Percentiles rank a stretch among this genome's conserved stretches.
Evolutionary conservation across 2,888 invertebrate species (phyloP).

Genomic region (Orgyia antiqua): DNA sequence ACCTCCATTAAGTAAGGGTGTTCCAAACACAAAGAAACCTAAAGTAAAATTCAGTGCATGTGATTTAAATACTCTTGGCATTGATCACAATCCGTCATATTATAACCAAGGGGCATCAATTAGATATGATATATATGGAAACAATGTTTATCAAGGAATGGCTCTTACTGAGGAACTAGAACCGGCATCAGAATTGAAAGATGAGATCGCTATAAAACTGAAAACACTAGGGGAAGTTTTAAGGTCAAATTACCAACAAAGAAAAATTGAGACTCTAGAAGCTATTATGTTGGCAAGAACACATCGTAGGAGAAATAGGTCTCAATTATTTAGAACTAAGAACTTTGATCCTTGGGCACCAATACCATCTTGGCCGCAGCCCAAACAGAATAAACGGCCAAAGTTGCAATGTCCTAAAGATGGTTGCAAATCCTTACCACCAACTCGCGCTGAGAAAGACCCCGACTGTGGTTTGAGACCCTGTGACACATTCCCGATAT

Average conservation of each 20-base stretch:
- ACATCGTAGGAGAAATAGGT: not conserved
- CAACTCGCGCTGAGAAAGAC: slow-evolving; percentile 21
- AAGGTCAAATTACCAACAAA: not conserved
- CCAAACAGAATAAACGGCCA: slow-evolving; percentile 21
- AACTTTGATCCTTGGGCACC: slow-evolving; percentile 57
- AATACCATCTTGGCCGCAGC: slow-evolving; percentile 53
- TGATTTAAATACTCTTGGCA: slow-evolving; percentile 1
- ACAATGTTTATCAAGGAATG: not conserved
- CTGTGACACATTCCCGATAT: slow-evolving; percentile 32
- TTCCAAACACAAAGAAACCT: slow-evolving; percentile 1
- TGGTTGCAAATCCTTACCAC: slow-evolving; percentile 36
- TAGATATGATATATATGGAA: not conserved
- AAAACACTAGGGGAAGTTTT: slow-evolving; percentile 12
- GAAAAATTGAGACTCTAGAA: slow-evolving; percentile 3
- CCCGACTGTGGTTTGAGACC: slow-evolving; percentile 35
- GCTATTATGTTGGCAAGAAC: slow-evolving; percentile 3
- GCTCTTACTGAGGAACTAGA: not conserved
- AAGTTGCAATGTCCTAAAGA: slow-evolving; percentile 41
- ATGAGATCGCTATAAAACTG: slow-evolving; percentile 12
- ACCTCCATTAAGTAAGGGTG: slow-evolving; percentile 1
- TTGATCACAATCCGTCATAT: not conserved
- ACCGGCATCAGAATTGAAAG: slow-evolving; percentile 11
- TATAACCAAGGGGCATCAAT: not conserved
- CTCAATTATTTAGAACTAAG: slow-evolving; percentile 23
- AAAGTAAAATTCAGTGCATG: slow-evolving; percentile 1